phyloP scores from a whole-genome alignment of 2,888 invertebrate species.

The Hypolimnas misippus region DNA sequence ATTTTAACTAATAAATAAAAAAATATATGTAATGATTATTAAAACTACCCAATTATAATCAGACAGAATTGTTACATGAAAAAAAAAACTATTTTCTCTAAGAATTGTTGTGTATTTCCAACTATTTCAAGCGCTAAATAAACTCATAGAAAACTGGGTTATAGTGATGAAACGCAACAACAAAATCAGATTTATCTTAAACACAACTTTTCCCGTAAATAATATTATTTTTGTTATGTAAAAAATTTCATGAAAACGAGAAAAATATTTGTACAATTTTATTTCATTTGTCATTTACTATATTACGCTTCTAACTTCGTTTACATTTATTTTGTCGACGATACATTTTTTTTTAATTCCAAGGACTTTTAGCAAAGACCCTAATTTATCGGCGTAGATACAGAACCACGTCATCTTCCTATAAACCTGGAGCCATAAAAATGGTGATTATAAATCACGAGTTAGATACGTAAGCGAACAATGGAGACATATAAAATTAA shows the following conservation, averaged over 20 bases:
- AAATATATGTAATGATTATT: too few relatives aligned
- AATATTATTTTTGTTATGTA: constrained; percentile 2
- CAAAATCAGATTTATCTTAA: constrained; percentile 6
- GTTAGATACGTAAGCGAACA: too few relatives aligned
- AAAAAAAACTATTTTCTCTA: constrained; percentile 2
- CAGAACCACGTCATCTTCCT: too few relatives aligned
- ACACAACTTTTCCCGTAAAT: constrained; percentile 3
- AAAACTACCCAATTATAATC: too few relatives aligned
- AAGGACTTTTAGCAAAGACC: too few relatives aligned
- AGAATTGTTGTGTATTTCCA: background rate
- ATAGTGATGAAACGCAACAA: background rate
- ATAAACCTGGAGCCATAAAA: too few relatives aligned
- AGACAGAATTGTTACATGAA: background rate
- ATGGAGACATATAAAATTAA: too few relatives aligned
- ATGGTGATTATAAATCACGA: too few relatives aligned
- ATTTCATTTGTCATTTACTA: background rate
- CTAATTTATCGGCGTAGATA: too few relatives aligned
- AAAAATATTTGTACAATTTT: background rate
- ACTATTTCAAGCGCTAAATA: background rate
- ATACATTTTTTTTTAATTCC: too few relatives aligned
- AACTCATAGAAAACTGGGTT: background rate
- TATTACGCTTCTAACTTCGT: background rate
- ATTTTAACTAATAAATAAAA: too few relatives aligned
- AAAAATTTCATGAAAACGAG: background rate
- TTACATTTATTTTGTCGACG: too few relatives aligned